Evolutionary conservation across 2,113 vertebrate genomes (phyloP), one percentile per base, ranked within the genome.

Genomic region (Raja brachyura): DNA sequence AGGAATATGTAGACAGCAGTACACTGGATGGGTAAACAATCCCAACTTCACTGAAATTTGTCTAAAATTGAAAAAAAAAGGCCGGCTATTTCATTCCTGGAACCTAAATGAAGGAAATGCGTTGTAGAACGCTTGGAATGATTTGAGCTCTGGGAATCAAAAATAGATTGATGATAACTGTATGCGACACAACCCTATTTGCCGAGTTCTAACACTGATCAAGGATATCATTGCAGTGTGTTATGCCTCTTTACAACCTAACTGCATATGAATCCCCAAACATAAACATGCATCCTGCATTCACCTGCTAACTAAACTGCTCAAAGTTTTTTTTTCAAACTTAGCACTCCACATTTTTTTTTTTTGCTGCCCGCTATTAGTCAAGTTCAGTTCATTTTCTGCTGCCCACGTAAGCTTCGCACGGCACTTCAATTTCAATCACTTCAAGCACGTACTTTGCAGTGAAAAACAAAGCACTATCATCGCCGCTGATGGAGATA

Each of bases 11-110:
- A 99, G 99, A 99, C 98, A 99, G 97, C 98, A 98, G 97, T 98
- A 97, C 98, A 98, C 98, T 97, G 98, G 97, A 97, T 98, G 98
- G 97, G 98, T 99, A 99, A 99, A 99, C 98, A 99, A 98, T 97
- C 97, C 97, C 98, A 98, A 98, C 98, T 98, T 98, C 96, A 94
- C 97, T 97, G 98, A 99, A 99, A 99, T 99, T 97, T 98, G 97
- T 98, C 96, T 97, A 98, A 99, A 99, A 99, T 99, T 98, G 98
- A 98, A 98, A 99, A 99, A 99, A 98, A 98, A 99, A 98, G 98
- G 97, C 98, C 98, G 98, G 97, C 98, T 99, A 98, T 99, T 99
- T 99, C 98, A 97, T 97, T 97, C 97, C 96, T 96, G 98, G 98
- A 99, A 98, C 98, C 97, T 97, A 96, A 96, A 97, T 97, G 95